Evolutionary conservation across 2,797 vertebrate species (phyloP), one percentile per base, ranked within the genome.

Genomic region (Vireo griseus): DNA sequence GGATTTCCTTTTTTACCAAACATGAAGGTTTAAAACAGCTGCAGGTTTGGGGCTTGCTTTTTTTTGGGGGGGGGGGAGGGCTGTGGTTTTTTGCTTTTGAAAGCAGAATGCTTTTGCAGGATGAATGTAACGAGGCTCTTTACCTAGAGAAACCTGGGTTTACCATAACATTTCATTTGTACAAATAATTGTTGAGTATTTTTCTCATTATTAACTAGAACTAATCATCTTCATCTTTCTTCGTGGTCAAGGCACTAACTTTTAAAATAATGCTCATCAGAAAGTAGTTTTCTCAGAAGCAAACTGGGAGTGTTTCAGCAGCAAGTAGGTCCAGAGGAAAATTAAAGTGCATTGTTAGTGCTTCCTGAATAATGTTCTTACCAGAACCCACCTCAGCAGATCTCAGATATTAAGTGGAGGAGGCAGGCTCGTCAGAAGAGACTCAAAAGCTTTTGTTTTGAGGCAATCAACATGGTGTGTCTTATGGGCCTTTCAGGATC

Each of bases 311-410:
- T 48, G 25, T 94, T 83, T 72, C 4, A 0, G 65, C 59, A 73
- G 54, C 33, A 63, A 84, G 26, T n/a, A 10, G 0, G 28, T 86
- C 72, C 87, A 91, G 89, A 91, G 77, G 54, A 86, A 92, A 90
- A 96, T 85, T 91, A 62, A 89, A 80, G 68, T 54, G 26, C 50
- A 75, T 80, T 93, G 84, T 94, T 94, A 94, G 50, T 33, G 20
- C 87, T 94, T 91, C 92, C 91, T 18, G 20, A 67, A 88, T 65
- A 83, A 95, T 78, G 61, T 83, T 87, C 75, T 88, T 96, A 91
- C 84, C 65, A 92, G 90, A 86, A 81, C 29, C 55, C 19, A 40
- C 76, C 79, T 94, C 91, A 87, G 72, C 50, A 92, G 39, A 73
- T 67, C 74, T 79, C 77, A 77, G 86, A 79, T 74, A 87, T 17